Base-by-base conservation (phyloP, 92 coral and sea anemone species). In the Palythoa grandiflora region DNA sequence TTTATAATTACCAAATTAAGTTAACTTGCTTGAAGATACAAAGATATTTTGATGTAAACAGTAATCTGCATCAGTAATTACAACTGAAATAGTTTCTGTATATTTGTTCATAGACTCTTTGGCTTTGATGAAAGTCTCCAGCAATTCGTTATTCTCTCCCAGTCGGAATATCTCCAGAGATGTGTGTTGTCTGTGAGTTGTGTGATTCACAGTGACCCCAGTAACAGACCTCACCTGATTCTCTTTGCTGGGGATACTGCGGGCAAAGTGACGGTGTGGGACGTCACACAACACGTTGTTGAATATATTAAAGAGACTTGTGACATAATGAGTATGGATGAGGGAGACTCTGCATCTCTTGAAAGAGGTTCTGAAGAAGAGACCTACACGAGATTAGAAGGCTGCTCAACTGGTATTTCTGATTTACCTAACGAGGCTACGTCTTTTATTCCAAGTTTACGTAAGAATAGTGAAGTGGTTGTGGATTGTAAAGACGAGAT, bases 181-280 rank as follows among this genome's bases (percentile, higher is more conserved):
- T 97, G 99, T 78, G 94, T 94, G 17, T 90, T 95, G 51, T 84
- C 95, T 38, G 95, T 94, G 47, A 89, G 89, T 53, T 96, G 92
- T 80, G 89, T 95, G 72, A 54, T 90, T 52, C 92, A 90, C 73
- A 74, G 19, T 61, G 85, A 38, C 11, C 51, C 73, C 17, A 54
- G 79, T 13, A 83, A 79, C 5, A 84, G 40, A 53, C 80, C 65
- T 15, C 90, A 87, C 80, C 90, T 97, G 11, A 60, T 97, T 76
- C 78, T 95, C 44, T 92, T 95, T 88, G 96, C 95, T 53, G 97
- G 97, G 11, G 98, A 95, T 87, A 97, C 99, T 10, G 99, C 99
- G 44, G 99, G 99, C 3, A 93, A 77, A 63, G 89, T 97, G 65
- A 75, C 96, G 14, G 92, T 93, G 61, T 94, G 99, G 99, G 94